These are phyloP conservation scores for Indri indri DNA, from an alignment of 2,113 vertebrate genomes.

Conservation along the genomic window DNA sequence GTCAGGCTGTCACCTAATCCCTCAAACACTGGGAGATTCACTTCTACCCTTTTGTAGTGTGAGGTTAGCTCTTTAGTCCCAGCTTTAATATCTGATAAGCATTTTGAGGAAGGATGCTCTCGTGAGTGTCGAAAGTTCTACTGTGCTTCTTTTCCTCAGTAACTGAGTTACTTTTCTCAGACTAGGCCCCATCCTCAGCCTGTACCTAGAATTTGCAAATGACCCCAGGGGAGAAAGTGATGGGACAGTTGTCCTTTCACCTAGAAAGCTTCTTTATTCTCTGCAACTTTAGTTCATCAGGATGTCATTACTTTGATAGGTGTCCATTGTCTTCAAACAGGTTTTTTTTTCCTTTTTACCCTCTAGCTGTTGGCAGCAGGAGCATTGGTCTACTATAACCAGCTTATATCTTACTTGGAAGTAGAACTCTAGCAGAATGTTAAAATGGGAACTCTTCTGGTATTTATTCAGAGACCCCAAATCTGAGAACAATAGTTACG, in stretches of 20 bases:
- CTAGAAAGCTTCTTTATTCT: neutral
- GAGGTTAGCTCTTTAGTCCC: neutral
- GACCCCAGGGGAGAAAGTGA: neutral
- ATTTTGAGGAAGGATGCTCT: neutral
- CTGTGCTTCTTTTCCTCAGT: neutral
- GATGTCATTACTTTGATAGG: neutral
- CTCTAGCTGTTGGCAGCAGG: neutral
- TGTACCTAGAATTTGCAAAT: neutral
- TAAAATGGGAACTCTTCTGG: neutral
- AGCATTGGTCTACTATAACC: neutral
- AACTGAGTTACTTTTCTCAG: neutral
- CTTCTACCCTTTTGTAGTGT: neutral
- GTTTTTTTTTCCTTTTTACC: neutral
- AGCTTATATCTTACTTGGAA: neutral
- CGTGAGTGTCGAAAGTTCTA: neutral
- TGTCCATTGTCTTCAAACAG: neutral
- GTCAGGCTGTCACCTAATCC: neutral
- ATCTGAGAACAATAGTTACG: neutral
- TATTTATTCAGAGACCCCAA: neutral
- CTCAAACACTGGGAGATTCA: neutral
- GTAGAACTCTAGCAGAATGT: neutral
- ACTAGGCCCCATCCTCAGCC: neutral
- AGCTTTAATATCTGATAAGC: neutral
- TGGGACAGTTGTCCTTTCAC: neutral
- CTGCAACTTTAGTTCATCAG: neutral